Evolutionary conservation across 2,888 invertebrate species (phyloP).

Genomic region (Eristalinus sepulchralis): DNA sequence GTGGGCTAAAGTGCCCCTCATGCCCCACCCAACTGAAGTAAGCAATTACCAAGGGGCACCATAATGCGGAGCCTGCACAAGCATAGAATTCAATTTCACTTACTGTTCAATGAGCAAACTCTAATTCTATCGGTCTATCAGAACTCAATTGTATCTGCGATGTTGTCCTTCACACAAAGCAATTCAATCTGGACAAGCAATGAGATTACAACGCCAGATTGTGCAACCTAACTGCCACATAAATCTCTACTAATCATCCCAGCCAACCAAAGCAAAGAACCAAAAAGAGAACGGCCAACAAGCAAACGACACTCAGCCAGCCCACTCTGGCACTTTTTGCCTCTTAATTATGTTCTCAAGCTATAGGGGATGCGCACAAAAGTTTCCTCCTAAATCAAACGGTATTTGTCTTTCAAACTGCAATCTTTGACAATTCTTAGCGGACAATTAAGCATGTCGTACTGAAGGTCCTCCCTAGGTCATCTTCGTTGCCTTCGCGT

Average conservation of each 20-base stretch:
- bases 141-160: neutral
- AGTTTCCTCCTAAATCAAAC: constrained; percentile 61
- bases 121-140: neutral
- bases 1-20: no score
- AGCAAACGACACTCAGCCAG: neutral
- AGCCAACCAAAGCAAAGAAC: neutral
- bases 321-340: neutral
- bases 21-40: no score
- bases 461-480: neutral
- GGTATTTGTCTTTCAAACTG: constrained; percentile 60
- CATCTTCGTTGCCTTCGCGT: neutral
- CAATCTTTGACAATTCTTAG: constrained; percentile 64
- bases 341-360: constrained; percentile 44
- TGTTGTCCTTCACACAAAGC: constrained; percentile 34
- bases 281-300: neutral
- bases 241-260: constrained; percentile 64
- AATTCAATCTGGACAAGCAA: constrained; percentile 51
- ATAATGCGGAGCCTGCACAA: no score
- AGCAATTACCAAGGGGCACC: no score
- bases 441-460: constrained; percentile 44
- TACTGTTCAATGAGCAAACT: neutral
- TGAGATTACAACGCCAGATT: constrained; percentile 56
- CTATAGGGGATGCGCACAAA: neutral
- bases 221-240: constrained; percentile 50
- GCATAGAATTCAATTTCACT: neutral